Conservation (phyloP, 2,113 vertebrate genomes). For the Pterocles orientalis region DNA sequence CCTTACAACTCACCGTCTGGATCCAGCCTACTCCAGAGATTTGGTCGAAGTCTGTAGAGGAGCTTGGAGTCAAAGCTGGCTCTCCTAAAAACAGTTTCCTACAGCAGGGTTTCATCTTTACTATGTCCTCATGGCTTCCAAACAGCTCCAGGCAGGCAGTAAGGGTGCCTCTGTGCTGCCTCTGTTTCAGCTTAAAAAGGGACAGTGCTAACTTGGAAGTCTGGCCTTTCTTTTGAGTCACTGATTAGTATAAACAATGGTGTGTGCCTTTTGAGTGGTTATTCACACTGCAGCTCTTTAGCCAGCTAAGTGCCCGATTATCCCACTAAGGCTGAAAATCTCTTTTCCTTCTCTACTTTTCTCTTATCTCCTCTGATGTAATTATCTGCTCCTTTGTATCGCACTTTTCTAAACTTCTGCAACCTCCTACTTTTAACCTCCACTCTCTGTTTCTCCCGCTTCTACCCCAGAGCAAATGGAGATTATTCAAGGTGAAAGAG, state of each 20-base stretch:
- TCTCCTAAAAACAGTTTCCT: not conserved
- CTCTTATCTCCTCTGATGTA: not conserved
- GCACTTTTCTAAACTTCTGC: constrained; percentile 2
- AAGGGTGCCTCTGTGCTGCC: not conserved
- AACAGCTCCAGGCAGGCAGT: not conserved
- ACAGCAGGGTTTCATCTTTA: not conserved
- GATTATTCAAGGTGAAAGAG: constrained; percentile 30
- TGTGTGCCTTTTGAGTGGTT: not conserved
- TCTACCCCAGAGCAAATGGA: not conserved
- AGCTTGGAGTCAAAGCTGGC: not conserved
- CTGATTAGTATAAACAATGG: not conserved
- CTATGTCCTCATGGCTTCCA: not conserved
- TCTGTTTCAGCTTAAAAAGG: not conserved
- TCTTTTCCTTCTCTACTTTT: not conserved
- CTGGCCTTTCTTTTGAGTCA: not conserved
- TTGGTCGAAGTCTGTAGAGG: not conserved
- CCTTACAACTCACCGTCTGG: not conserved
- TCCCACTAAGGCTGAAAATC: not conserved
- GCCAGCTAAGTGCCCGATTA: not conserved
- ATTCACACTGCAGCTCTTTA: not conserved
- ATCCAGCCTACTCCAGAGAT: not conserved
- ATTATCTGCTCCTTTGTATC: not conserved
- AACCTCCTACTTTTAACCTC: not conserved
- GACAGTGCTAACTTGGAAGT: not conserved
- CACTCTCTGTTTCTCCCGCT: not conserved